These are phyloP conservation scores for Lucilia sericata DNA, from an alignment of 1,140 invertebrate species.

Conservation along the genomic window DNA sequence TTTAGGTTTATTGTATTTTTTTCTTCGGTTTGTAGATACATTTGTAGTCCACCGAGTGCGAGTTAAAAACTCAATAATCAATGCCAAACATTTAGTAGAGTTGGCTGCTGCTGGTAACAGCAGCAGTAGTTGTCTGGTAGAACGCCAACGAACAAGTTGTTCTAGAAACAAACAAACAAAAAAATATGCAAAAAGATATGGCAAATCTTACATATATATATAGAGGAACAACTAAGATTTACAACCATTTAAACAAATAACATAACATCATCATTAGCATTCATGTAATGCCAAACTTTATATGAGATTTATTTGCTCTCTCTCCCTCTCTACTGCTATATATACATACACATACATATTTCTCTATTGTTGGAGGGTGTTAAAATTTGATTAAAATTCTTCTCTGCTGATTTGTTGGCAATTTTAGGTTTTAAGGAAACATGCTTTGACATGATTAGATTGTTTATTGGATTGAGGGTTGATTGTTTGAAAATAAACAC, in stretches of 20 bases:
- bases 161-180: too few relatives aligned
- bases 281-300: too few relatives aligned
- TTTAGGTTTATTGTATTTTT: neutral
- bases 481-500: neutral
- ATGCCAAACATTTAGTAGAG: neutral
- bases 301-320: too few relatives aligned
- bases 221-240: neutral
- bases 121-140: neutral
- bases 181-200: too few relatives aligned
- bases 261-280: too few relatives aligned
- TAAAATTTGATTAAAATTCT: constrained; percentile 32
- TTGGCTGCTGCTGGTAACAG: neutral
- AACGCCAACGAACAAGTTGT: neutral
- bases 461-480: neutral
- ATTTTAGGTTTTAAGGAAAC: constrained; percentile 18
- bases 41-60: neutral
- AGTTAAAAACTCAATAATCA: neutral
- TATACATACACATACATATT: too few relatives aligned
- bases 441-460: constrained; percentile 8
- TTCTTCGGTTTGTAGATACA: neutral
- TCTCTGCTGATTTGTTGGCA: constrained; percentile 30
- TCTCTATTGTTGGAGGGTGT: neutral
- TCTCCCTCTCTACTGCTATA: too few relatives aligned
- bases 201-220: too few relatives aligned
- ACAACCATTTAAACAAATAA: neutral